Evolutionary conservation across 1,140 invertebrate genomes (phyloP).

Genomic region (Wiebesia pumilae): DNA sequence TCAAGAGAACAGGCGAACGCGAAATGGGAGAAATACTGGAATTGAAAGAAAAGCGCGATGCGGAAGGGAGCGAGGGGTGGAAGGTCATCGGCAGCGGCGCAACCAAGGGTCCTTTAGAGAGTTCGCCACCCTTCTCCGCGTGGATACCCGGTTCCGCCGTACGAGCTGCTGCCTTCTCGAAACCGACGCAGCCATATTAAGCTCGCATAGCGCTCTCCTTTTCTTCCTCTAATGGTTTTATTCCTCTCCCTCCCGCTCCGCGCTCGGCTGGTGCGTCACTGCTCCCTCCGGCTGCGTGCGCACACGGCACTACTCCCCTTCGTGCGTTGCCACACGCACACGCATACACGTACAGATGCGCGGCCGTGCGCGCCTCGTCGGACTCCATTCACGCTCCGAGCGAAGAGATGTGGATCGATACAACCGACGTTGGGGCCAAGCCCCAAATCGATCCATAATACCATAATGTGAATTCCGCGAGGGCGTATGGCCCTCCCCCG

Average conservation of each 20-base stretch:
- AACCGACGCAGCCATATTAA: background rate
- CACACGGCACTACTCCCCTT: background rate
- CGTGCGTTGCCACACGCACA: background rate
- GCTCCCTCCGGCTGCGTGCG: background rate
- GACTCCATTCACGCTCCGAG: conserved; percentile 1
- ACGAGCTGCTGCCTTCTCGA: background rate
- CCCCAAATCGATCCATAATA: conserved; percentile 40
- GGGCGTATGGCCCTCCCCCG: background rate
- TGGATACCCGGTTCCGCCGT: conserved; percentile 19
- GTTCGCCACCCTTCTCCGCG: conserved; percentile 65
- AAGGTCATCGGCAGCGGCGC: conserved; percentile 61
- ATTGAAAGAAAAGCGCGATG: conserved; percentile 47
- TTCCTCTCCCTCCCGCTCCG: background rate
- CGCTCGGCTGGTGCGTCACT: background rate
- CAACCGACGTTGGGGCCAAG: background rate
- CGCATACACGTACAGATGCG: background rate
- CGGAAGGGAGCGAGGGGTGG: conserved; percentile 38
- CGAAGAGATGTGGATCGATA: conserved; percentile 27
- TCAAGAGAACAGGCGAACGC: too few species aligned
- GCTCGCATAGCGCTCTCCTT: background rate
- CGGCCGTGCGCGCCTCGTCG: background rate
- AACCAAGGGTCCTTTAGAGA: conserved; percentile 65
- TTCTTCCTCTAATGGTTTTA: background rate
- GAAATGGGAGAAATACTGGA: background rate
- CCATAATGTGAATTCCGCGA: conserved; percentile 38